Evolutionary conservation across 64 coral and sea anemone genomes (phyloP), one percentile per base, ranked within the genome.

Genomic region (Platygyra sinensis): DNA sequence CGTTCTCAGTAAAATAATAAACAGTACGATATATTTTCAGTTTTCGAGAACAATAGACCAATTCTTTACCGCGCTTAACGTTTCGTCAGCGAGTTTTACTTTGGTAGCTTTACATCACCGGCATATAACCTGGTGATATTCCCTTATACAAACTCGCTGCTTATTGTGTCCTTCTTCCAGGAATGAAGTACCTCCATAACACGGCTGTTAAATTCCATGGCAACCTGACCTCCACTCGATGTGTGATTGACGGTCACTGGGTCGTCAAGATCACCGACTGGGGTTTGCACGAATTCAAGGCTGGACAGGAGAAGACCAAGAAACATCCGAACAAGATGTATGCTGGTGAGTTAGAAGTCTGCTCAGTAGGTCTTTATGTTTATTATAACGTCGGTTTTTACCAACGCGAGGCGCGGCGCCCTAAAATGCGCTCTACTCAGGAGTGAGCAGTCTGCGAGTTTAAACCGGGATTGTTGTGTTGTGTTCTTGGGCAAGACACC

Each of bases 231-330:
- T 95, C 94, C 2, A 88, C 94, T 80, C 90, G 91, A 61, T 95
- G 94, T 59, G 84, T 95, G 65, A 95, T 95, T 81, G 89, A 95
- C 85, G 91, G 94, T 64, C 94, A 95, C 22, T 95, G 94, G 94
- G 94, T 95, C 22, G 94, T 95, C 31, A 95, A 88, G 59, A 95
- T 95, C 28, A 95, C 94, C 8, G 94, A 95, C 61, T 95, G 94
- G 94, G 94, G 94, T 19, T 19, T 95, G 12, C 94, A 91, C 20
- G 73, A 91, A 69, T 95, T 95, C 38, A 95, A 95, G 30, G 84
- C 94, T 83, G 94, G 94, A 27, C 94, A 95, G 46, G 94, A 95
- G 60, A 95, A 95, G 30, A 76, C 78, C 60, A 90, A 91, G 62
- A 64, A 77, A 49, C 79, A 71, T 3, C 81, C 83, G 16, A 81